Conservation (phyloP, 23 tunicate species). For the Oikopleura vanhoeffeni region DNA sequence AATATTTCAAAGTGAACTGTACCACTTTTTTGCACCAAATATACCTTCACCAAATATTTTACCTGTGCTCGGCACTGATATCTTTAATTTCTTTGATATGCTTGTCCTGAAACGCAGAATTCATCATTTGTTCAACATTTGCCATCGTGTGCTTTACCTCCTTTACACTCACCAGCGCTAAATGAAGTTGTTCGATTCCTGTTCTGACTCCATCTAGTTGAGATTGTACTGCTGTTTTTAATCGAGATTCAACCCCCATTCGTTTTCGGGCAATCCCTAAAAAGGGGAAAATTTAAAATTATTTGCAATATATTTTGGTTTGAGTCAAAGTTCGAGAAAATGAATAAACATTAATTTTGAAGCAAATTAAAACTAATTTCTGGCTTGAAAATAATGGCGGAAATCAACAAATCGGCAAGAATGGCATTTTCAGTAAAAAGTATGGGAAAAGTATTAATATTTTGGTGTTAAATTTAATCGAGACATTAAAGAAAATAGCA, state of each 20-base stretch:
- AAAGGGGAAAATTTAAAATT: neutral
- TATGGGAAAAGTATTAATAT: too few species aligned
- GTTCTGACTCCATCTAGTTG: constrained; percentile 88
- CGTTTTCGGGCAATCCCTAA: constrained; percentile 32
- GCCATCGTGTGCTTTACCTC: constrained; percentile 39
- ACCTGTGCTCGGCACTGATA: constrained; percentile 59
- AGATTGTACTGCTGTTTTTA: constrained; percentile 92
- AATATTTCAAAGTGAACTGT: too few species aligned
- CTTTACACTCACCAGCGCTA: constrained; percentile 63
- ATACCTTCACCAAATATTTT: too few species aligned
- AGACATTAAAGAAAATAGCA: too few species aligned
- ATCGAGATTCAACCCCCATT: constrained; percentile 51
- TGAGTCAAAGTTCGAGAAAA: neutral
- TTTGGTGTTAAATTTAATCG: too few species aligned
- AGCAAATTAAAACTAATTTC: neutral
- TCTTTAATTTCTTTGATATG: constrained; percentile 64
- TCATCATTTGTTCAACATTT: constrained; percentile 57
- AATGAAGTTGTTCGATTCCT: constrained; percentile 48
- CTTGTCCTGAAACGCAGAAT: neutral
- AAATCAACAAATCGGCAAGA: too few species aligned
- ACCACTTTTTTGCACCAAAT: too few species aligned
- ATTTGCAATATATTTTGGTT: too few species aligned
- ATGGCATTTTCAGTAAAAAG: too few species aligned
- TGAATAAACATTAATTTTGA: neutral
- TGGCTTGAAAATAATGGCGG: neutral